phyloP scores from a whole-genome alignment of 1,140 invertebrate genomes.

The Bombus breviceps region DNA sequence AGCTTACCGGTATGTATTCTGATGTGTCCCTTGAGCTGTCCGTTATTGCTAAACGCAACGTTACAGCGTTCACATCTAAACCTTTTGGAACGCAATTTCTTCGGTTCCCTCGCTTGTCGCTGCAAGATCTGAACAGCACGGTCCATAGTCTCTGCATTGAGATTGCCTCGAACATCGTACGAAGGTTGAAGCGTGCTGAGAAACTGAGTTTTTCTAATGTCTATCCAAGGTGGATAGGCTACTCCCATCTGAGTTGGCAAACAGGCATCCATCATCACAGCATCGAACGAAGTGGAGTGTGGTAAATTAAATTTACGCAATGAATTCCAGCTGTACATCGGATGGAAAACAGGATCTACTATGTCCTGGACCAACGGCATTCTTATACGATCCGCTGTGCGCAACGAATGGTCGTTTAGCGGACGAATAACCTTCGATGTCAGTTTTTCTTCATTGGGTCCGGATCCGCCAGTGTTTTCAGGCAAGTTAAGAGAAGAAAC shows the following conservation, averaged over 20 bases:
- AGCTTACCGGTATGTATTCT: slow-evolving; percentile 93
- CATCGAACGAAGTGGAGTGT: too few species aligned
- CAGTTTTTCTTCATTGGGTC: accelerated
- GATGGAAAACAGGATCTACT: too few species aligned
- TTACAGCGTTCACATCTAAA: slow-evolving; percentile 94
- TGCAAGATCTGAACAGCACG: slow-evolving; percentile 73
- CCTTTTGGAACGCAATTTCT: slow-evolving; percentile 93
- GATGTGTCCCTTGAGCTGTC: slow-evolving; percentile 95
- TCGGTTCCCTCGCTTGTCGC: slow-evolving; percentile 76
- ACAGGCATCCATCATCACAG: accelerated
- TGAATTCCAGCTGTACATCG: too few species aligned
- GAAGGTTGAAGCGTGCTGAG: accelerated
- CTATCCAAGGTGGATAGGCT: too few species aligned
- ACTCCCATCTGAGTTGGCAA: too few species aligned
- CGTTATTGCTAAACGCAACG: slow-evolving; percentile 96
- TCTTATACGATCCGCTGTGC: too few species aligned
- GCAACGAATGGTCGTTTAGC: too few species aligned
- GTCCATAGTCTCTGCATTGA: slow-evolving; percentile 49
- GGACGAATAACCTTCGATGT: too few species aligned
- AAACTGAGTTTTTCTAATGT: too few species aligned
- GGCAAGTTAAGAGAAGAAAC: accelerated
- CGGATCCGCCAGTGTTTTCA: accelerated
- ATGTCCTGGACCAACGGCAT: too few species aligned
- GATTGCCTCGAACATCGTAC: too few species aligned
- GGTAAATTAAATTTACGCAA: too few species aligned